Percentiles rank a stretch among this genome's conserved stretches.
These are phyloP conservation scores for Laothoe populi DNA, from an alignment of 2,888 invertebrate genomes.

Conservation along the genomic window DNA sequence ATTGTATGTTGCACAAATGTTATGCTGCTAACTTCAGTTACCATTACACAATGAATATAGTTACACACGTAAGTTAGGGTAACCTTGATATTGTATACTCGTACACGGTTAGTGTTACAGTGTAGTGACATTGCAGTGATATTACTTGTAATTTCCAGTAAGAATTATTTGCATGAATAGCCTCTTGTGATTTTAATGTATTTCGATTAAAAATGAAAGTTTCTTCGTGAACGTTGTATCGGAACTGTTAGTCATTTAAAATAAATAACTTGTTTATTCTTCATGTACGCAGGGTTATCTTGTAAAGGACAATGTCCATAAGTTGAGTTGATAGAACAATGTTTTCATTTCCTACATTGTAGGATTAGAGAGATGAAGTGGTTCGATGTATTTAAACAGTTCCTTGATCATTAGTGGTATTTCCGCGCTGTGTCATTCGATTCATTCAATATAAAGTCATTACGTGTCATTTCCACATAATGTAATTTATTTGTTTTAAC, in stretches of 20 bases:
- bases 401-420: conserved; percentile 56
- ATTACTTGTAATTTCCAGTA: conserved; percentile 59
- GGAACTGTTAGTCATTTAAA: conserved; percentile 35
- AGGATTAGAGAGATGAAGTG: conserved; percentile 38
- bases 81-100: conserved; percentile 34
- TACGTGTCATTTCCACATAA: conserved; percentile 66
- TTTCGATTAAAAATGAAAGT: conserved; percentile 32
- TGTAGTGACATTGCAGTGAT: conserved; percentile 68
- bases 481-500: conserved; percentile 64
- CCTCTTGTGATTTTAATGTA: conserved; percentile 41
- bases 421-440: conserved; percentile 60
- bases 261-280: neutral
- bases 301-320: neutral
- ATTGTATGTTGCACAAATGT: conserved; percentile 54
- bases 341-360: conserved; percentile 38
- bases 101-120: conserved; percentile 46
- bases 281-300: neutral
- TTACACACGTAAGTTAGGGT: conserved; percentile 51
- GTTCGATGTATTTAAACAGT: conserved; percentile 47
- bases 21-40: conserved; percentile 61
- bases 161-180: conserved; percentile 43
- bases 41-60: conserved; percentile 62
- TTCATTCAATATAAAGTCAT: conserved; percentile 64
- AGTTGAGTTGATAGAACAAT: conserved; percentile 24
- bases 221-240: conserved; percentile 38